A percentile compares a stretch with the other conserved stretches of the same genome.
phyloP scores from a whole-genome alignment of 1,140 invertebrate species.

The Anastrepha ludens region DNA sequence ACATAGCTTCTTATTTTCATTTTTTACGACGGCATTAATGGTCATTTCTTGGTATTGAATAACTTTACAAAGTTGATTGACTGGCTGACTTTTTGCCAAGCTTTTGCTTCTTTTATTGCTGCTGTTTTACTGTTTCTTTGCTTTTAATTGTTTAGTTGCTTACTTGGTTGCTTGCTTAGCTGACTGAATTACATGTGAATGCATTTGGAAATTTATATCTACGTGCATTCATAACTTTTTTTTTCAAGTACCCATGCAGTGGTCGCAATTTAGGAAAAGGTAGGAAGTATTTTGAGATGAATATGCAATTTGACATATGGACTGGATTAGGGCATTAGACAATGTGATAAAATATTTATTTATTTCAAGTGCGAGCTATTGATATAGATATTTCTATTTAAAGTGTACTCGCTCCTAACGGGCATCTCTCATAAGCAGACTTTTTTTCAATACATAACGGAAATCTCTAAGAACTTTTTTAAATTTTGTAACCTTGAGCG shows the following conservation, averaged over 20 bases:
- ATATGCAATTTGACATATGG: not conserved
- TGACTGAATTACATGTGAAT: not conserved
- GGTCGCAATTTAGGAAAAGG: constrained; percentile 3
- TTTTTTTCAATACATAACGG: too few relatives aligned
- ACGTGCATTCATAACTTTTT: too few relatives aligned
- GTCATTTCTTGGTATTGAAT: constrained; percentile 37
- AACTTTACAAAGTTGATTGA: constrained; percentile 34
- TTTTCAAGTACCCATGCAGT: not conserved
- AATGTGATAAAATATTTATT: not conserved
- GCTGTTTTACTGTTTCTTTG: not conserved
- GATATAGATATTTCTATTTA: too few relatives aligned
- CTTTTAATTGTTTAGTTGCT: not conserved
- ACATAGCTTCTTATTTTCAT: not conserved
- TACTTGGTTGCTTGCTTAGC: not conserved
- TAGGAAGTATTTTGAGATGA: constrained; percentile 26
- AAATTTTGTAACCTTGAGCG: too few relatives aligned
- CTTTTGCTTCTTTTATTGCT: not conserved
- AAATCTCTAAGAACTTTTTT: too few relatives aligned
- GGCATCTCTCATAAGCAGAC: too few relatives aligned
- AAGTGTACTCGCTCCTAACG: too few relatives aligned
- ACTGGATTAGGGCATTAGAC: not conserved
- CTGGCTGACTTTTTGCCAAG: not conserved
- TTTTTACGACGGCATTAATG: constrained; percentile 3
- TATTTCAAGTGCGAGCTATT: too few relatives aligned
- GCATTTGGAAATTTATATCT: not conserved